phyloP scores from a whole-genome alignment of 2,797 vertebrate species.

The Clarias laeviceps region DNA sequence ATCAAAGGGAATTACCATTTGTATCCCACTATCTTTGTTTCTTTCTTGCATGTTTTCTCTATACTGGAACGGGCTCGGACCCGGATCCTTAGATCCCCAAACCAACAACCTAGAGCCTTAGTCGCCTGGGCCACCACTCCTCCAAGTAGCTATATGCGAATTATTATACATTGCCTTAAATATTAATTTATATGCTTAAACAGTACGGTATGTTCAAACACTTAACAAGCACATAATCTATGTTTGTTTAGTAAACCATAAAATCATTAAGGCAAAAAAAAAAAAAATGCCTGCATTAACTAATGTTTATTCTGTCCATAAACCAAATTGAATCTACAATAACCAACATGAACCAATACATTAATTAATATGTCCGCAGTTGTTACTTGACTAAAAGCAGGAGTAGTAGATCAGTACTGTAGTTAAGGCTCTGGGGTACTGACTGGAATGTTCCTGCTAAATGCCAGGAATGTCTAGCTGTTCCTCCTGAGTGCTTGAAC shows the following conservation, averaged over 20 bases:
- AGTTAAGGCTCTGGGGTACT: not conserved
- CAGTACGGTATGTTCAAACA: no score
- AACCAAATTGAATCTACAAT: not conserved
- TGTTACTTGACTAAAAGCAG: not conserved
- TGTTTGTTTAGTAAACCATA: not conserved
- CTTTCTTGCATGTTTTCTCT: not conserved
- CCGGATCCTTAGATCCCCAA: no score
- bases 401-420: not conserved
- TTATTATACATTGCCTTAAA: no score
- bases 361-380: not conserved
- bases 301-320: not conserved
- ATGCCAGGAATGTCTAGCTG: not conserved
- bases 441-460: not conserved
- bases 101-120: no score
- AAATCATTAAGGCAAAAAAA: not conserved
- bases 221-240: not conserved
- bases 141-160: no score
- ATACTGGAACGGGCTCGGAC: not conserved
- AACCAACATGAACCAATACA: not conserved
- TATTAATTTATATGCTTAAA: no score
- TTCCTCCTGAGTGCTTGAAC: not conserved
- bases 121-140: no score
- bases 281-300: not conserved
- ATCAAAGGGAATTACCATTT: not conserved
- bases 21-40: not conserved